These are phyloP conservation scores for Eriocheir sinensis DNA, from an alignment of 1,140 invertebrate species.

Conservation along the genomic window DNA sequence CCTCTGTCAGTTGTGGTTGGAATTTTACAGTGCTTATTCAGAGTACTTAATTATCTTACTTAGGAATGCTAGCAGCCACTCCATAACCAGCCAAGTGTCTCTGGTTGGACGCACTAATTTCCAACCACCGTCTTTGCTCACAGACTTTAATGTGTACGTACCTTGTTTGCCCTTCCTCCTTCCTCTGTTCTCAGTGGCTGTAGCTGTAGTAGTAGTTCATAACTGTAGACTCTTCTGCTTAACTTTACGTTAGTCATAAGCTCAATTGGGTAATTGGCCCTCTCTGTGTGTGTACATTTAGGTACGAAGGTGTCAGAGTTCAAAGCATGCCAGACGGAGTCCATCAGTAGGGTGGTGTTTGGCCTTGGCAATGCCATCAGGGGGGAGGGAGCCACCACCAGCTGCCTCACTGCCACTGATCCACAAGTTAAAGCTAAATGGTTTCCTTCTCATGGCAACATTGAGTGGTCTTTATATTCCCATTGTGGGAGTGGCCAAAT, in stretches of 20 bases:
- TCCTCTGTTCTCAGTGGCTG: not conserved
- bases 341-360: not conserved
- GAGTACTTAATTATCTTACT: slow-evolving; percentile 16
- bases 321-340: slow-evolving; percentile 26
- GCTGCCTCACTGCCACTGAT: not conserved
- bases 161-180: slow-evolving; percentile 12
- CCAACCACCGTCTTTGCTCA: slow-evolving; percentile 33
- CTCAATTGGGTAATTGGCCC: slow-evolving; percentile 48
- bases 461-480: no score
- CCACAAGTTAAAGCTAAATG: not conserved
- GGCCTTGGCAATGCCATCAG: not conserved
- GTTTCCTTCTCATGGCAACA: not conserved
- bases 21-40: slow-evolving; percentile 39
- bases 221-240: slow-evolving; percentile 64
- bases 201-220: slow-evolving; percentile 64
- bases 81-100: not conserved
- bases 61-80: slow-evolving; percentile 29
- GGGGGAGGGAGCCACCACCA: slow-evolving; percentile 1
- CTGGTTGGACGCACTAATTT: not conserved
- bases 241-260: slow-evolving; percentile 56
- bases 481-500: not conserved
- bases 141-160: not conserved
- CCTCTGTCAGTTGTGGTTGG: slow-evolving; percentile 53
- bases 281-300: slow-evolving; percentile 41
- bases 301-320: slow-evolving; percentile 38